Evolutionary conservation across 1,140 invertebrate species (phyloP).

Genomic region (Nixonia krombeini): DNA sequence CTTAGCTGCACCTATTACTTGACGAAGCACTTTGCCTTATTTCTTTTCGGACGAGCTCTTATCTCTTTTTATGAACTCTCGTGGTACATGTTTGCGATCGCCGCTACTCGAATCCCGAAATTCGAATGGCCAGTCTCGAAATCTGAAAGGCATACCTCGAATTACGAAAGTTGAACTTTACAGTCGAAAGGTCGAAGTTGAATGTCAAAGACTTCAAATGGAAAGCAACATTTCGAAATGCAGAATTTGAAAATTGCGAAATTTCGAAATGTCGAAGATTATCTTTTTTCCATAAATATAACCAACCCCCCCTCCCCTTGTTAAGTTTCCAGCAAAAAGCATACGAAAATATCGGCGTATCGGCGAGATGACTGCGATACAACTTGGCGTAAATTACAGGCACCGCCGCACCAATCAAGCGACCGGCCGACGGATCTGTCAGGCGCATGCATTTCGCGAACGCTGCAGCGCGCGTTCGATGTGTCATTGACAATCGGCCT

Average conservation of each 20-base stretch:
- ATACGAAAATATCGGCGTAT: slow-evolving; percentile 34
- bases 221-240: no score
- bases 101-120: no score
- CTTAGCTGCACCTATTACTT: slow-evolving; percentile 15
- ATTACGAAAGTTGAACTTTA: no score
- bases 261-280: no score
- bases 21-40: not conserved
- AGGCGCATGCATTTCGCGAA: slow-evolving; percentile 50
- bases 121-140: no score
- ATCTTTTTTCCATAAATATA: no score
- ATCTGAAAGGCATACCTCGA: no score
- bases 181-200: no score
- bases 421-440: slow-evolving; percentile 56
- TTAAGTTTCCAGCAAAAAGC: no score
- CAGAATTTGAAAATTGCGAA: no score
- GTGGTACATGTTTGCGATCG: not conserved
- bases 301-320: no score
- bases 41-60: not conserved
- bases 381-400: slow-evolving; percentile 54
- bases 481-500: slow-evolving; percentile 51
- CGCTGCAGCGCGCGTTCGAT: slow-evolving; percentile 35
- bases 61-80: slow-evolving; percentile 2
- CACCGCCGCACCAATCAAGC: slow-evolving; percentile 43
- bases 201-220: no score
- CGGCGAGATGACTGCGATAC: slow-evolving; percentile 43